Evolutionary conservation across 2,888 invertebrate genomes (phyloP).

Genomic region (Furcula furcula): DNA sequence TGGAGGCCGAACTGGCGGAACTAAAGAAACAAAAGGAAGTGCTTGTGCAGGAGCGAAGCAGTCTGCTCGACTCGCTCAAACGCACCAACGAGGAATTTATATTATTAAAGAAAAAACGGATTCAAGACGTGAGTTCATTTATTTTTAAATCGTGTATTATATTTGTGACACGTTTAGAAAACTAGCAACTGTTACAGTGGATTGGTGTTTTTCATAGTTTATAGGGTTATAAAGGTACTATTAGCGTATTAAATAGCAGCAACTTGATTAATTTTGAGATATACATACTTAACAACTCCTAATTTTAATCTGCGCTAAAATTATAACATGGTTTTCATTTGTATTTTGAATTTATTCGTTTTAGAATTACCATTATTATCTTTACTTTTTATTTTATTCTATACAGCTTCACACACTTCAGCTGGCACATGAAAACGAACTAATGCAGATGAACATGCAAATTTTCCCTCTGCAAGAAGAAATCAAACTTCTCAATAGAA

Average conservation of each 20-base stretch:
- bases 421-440: constrained; percentile 87
- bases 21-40: constrained; percentile 72
- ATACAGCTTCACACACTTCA: constrained; percentile 88
- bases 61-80: constrained; percentile 84
- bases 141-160: neutral
- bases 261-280: too few species aligned
- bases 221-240: too few species aligned
- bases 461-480: constrained; percentile 82
- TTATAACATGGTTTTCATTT: too few species aligned
- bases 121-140: constrained; percentile 87
- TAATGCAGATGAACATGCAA: constrained; percentile 84
- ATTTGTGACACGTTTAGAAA: too few species aligned
- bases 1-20: constrained; percentile 68
- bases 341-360: too few species aligned
- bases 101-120: constrained; percentile 87
- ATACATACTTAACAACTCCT: too few species aligned
- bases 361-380: too few species aligned
- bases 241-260: too few species aligned
- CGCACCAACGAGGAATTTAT: constrained; percentile 89
- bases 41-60: constrained; percentile 76
- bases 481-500: constrained; percentile 81
- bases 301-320: too few species aligned
- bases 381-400: constrained; percentile 3
- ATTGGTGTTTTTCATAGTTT: too few species aligned
- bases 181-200: too few species aligned